Conservation (phyloP, 2,797 vertebrate species). For the Gymnoscopelus microlampas region DNA sequence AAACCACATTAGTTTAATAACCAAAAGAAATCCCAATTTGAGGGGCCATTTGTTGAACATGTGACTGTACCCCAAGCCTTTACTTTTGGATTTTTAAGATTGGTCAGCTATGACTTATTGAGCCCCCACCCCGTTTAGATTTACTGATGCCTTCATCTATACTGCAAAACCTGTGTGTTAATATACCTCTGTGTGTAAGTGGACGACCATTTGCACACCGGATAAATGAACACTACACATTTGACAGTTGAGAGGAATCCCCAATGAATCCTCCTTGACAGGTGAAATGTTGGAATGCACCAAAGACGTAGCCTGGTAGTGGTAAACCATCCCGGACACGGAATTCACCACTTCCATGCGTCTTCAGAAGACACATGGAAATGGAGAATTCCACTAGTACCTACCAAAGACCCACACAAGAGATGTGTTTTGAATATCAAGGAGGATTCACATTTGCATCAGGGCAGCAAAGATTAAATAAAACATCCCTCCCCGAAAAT, state of each 20-base stretch:
- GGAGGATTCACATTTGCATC: slow-evolving; percentile 62
- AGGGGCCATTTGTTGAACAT: slow-evolving; percentile 72
- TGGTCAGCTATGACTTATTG: no score
- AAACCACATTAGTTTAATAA: slow-evolving; percentile 49
- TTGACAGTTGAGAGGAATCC: slow-evolving; percentile 7
- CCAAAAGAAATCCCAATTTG: slow-evolving; percentile 55
- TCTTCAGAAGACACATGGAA: no score
- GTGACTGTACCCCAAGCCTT: slow-evolving; percentile 50
- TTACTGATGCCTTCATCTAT: slow-evolving; percentile 64
- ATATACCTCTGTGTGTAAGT: no score
- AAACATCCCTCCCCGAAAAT: slow-evolving; percentile 75
- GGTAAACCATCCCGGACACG: no score
- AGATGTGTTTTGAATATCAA: not conserved
- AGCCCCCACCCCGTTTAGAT: slow-evolving; percentile 55
- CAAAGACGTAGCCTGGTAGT: not conserved
- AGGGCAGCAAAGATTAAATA: slow-evolving; percentile 72
- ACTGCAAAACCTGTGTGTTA: no score
- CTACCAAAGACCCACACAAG: slow-evolving; percentile 23
- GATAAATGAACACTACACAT: no score
- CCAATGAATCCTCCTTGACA: slow-evolving; percentile 19
- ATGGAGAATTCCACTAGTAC: no score
- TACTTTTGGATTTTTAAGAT: slow-evolving; percentile 55
- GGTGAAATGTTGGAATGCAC: not conserved
- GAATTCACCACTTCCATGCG: no score
- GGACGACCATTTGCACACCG: no score